These are phyloP conservation scores for Lateolabrax maculatus DNA, from an alignment of 2,797 vertebrate genomes.

Conservation along the genomic window DNA sequence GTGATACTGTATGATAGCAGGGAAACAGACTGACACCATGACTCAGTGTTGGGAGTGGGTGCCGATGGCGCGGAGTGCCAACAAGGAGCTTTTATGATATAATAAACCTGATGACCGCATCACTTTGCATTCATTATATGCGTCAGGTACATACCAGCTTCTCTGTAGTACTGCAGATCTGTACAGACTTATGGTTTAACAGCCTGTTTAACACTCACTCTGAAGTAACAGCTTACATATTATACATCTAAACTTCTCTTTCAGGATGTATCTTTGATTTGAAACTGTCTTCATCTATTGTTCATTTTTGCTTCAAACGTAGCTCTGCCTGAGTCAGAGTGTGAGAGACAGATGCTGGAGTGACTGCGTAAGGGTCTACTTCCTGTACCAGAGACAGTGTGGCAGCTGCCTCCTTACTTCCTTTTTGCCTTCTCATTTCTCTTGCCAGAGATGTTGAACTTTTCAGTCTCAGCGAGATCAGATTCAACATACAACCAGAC, in stretches of 20 bases:
- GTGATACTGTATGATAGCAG: slow-evolving; percentile 31
- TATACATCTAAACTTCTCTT: neutral
- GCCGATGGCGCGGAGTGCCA: slow-evolving; percentile 50
- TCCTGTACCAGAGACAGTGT: slow-evolving; percentile 1
- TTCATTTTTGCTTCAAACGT: neutral
- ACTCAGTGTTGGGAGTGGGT: slow-evolving; percentile 60
- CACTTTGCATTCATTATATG: slow-evolving; percentile 63
- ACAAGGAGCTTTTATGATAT: slow-evolving; percentile 68
- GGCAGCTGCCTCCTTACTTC: neutral
- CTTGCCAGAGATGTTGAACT: neutral
- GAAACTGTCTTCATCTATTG: neutral
- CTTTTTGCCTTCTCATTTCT: neutral
- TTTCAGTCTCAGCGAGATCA: neutral
- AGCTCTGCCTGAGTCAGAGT: neutral
- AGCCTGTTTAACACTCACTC: neutral
- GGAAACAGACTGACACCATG: slow-evolving; percentile 40
- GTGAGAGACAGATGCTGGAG: slow-evolving; percentile 15
- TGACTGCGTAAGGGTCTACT: slow-evolving; percentile 25
- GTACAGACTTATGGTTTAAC: slow-evolving; percentile 2
- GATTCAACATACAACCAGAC: neutral
- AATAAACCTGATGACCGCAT: slow-evolving; percentile 60
- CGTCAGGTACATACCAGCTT: slow-evolving; percentile 26
- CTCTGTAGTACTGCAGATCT: slow-evolving; percentile 26
- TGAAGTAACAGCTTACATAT: neutral
- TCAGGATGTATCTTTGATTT: neutral